Base-by-base conservation (phyloP, 1,140 invertebrate species). In the Arion vulgaris region DNA sequence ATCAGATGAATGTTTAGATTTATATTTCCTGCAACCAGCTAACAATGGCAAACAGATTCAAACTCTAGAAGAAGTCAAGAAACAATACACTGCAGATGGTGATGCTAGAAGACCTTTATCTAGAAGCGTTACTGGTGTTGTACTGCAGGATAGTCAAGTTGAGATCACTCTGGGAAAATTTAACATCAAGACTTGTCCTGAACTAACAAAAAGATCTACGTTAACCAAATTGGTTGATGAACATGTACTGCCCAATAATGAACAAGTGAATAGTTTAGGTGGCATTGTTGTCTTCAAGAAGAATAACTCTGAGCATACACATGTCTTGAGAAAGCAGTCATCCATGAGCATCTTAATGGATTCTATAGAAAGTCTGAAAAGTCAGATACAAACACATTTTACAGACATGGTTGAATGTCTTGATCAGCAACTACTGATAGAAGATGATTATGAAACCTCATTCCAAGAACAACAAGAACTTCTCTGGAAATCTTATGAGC, bases 401-500 rank as follows among this genome's bases (percentile, higher is more conserved):
- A 23, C 45, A 5, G 80, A 81, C 2, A 38, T 74, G 34, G 34
- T 74, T 28, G 71, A 72, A 15, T 53, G 41, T 34, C 71, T 81
- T 1, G 32, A 23, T 23, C n/a, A 28, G 26, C 11, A 13, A 28
- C 13, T 51, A 5, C 36, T 74, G 36, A 19, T 13, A 4, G 23
- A 38, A 0, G 53, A 62, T 0, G 13, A 32, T 19, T 41, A 41
- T 76, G 74, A 76, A 17, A 39, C 23, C 13, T 53, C 45, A 9
- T 49, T 66, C 0, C 32, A 49, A 2, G 69, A 74, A 19, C 69
- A 74, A 39, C 23, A 26, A 23, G 80, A 81, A 41, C 71, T 73
- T n/a, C 19, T 81, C 34, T 81, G 80, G 80, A 81, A 39, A 34
- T 51, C 80, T 5, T 81, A 81, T 39, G 80, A 81, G 28, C 39